phyloP scores from a whole-genome alignment of 1,140 invertebrate genomes.

The Lutraria rhynchaena region DNA sequence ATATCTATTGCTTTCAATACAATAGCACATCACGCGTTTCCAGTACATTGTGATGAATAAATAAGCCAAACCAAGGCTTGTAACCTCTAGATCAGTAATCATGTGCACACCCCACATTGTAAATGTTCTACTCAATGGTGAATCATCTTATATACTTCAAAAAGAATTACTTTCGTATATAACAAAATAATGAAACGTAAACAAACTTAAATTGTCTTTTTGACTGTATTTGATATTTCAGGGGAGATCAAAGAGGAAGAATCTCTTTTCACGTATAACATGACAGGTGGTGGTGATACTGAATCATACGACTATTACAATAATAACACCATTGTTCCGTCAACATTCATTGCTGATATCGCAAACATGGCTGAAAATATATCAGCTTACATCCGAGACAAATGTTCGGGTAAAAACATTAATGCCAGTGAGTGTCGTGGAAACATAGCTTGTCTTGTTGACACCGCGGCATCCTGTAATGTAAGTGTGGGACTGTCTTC shows the following conservation, averaged over 20 bases:
- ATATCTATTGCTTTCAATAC: too few species aligned
- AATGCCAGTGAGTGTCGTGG: not conserved
- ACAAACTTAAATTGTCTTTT: too few species aligned
- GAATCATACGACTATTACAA: conserved; percentile 8
- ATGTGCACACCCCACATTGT: too few species aligned
- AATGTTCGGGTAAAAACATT: not conserved
- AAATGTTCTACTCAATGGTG: too few species aligned
- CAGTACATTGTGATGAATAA: too few species aligned
- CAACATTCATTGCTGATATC: not conserved
- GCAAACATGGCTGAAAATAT: not conserved
- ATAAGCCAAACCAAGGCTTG: too few species aligned
- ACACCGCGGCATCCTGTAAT: conserved; percentile 6
- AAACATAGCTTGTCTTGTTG: not conserved
- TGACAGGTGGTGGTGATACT: not conserved
- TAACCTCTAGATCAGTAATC: too few species aligned
- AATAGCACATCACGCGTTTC: too few species aligned
- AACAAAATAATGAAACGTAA: too few species aligned
- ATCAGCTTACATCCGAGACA: not conserved
- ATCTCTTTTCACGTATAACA: not conserved
- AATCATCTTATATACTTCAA: too few species aligned
- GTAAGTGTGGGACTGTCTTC: not conserved
- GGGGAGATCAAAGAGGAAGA: not conserved
- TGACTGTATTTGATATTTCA: not conserved
- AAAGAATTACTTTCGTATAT: too few species aligned
- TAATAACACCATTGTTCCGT: not conserved